Conservation (phyloP, 2,888 invertebrate species). For the Pinctada fucata region DNA sequence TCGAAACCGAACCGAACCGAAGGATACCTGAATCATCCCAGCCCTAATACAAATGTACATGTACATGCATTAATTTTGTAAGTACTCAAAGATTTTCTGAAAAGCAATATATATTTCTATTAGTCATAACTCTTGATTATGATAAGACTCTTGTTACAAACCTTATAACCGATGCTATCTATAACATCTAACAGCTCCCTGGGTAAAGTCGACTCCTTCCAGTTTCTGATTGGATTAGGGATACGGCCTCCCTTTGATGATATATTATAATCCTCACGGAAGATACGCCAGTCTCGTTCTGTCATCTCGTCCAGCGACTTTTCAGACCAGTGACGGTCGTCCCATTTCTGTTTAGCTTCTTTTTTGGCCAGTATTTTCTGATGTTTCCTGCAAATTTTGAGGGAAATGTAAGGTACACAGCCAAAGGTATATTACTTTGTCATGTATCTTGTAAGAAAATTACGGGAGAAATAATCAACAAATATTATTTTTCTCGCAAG, state of each 20-base stretch:
- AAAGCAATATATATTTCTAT: no score
- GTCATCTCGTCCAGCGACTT: constrained; percentile 96
- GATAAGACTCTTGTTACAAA: constrained; percentile 36
- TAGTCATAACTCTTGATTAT: no score
- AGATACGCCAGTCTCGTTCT: constrained; percentile 99
- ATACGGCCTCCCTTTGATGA: constrained; percentile 98
- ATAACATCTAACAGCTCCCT: constrained; percentile 95
- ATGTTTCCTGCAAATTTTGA: constrained; percentile 78
- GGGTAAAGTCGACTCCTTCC: constrained; percentile 94
- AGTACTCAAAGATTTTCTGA: no score
- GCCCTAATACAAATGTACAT: no score
- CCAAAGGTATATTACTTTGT: no score
- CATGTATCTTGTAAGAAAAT: no score
- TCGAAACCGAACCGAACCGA: no score
- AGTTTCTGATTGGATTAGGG: constrained; percentile 95
- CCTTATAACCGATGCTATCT: constrained; percentile 93
- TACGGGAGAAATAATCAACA: no score
- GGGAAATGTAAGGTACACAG: constrained; percentile 6
- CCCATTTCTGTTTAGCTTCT: constrained; percentile 99
- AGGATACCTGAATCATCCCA: no score
- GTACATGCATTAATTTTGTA: no score
- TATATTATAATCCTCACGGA: constrained; percentile 99
- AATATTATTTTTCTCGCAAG: no score
- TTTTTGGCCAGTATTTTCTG: constrained; percentile 94
- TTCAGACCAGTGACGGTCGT: constrained; percentile 99